Conservation (phyloP, 2,888 invertebrate genomes). For the Zeuzera pyrina region DNA sequence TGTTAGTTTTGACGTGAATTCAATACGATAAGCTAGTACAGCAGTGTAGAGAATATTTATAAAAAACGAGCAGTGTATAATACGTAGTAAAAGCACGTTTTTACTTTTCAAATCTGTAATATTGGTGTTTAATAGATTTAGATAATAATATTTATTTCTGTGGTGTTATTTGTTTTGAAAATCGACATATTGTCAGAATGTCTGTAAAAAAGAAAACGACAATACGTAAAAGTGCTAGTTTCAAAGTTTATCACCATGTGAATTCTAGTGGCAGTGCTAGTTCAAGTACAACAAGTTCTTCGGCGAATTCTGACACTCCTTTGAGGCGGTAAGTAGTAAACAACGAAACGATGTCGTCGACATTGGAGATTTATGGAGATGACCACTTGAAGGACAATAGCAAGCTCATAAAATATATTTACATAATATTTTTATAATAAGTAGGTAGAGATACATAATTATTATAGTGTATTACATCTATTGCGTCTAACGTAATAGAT, state of each 20-base stretch:
- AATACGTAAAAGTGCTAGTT: conserved; percentile 41
- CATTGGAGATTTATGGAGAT: too few relatives aligned
- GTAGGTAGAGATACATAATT: too few relatives aligned
- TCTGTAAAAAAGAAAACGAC: conserved; percentile 6
- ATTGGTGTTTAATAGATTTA: neutral
- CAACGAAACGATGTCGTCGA: too few relatives aligned
- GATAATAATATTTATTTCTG: neutral
- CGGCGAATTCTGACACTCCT: conserved; percentile 43
- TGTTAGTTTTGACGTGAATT: neutral
- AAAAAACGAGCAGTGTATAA: neutral
- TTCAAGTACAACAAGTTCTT: conserved; percentile 43
- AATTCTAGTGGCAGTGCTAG: conserved; percentile 46
- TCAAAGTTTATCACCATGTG: conserved; percentile 35
- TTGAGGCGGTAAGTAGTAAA: conserved; percentile 51
- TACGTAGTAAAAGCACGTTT: neutral
- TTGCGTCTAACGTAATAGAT: too few relatives aligned
- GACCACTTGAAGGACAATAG: too few relatives aligned
- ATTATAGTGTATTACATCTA: too few relatives aligned
- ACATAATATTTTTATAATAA: too few relatives aligned
- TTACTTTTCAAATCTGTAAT: neutral
- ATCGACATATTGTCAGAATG: neutral
- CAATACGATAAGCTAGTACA: neutral
- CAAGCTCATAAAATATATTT: too few relatives aligned
- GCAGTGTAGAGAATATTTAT: neutral
- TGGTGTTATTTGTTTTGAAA: neutral